phyloP scores from a whole-genome alignment of 30 jellyfish, hydroid and myxozoan species.

The Euphysa ruthae region DNA sequence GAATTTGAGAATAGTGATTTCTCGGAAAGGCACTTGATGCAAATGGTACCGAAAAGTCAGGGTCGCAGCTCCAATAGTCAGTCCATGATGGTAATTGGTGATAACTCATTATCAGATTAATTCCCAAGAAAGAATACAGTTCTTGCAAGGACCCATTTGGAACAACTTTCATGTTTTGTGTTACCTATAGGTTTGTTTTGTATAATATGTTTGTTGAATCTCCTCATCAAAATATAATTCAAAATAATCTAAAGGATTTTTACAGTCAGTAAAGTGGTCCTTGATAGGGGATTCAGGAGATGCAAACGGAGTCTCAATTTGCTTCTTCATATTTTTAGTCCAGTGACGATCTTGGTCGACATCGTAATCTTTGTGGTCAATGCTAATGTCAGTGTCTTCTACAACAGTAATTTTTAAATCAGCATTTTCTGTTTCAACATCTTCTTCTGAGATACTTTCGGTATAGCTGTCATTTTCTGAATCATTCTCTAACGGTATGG shows the following conservation, averaged over 20 bases:
- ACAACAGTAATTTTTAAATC: too few relatives aligned
- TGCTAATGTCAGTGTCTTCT: too few relatives aligned
- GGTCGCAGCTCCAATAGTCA: conserved; percentile 19
- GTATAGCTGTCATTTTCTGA: neutral
- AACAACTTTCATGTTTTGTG: conserved; percentile 3
- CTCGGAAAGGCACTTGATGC: conserved; percentile 24
- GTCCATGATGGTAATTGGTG: conserved; percentile 23
- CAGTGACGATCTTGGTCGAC: conserved; percentile 21
- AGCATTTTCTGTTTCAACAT: too few relatives aligned
- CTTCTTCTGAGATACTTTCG: neutral
- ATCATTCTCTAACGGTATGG: neutral
- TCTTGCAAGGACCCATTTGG: neutral
- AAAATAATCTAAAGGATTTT: too few relatives aligned
- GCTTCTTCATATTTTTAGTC: conserved; percentile 3
- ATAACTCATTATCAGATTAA: conserved; percentile 23
- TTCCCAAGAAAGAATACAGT: conserved; percentile 12
- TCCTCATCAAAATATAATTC: conserved; percentile 4
- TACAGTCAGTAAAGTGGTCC: too few relatives aligned
- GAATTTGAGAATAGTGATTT: conserved; percentile 29
- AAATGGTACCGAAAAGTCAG: conserved; percentile 36
- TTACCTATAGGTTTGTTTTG: conserved; percentile 14
- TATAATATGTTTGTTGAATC: conserved; percentile 5
- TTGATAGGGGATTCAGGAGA: too few relatives aligned
- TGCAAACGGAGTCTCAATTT: too few relatives aligned
- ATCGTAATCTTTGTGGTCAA: conserved; percentile 9